Conservation (phyloP, 2,888 invertebrate species). For the Lydus trimaculatus region DNA sequence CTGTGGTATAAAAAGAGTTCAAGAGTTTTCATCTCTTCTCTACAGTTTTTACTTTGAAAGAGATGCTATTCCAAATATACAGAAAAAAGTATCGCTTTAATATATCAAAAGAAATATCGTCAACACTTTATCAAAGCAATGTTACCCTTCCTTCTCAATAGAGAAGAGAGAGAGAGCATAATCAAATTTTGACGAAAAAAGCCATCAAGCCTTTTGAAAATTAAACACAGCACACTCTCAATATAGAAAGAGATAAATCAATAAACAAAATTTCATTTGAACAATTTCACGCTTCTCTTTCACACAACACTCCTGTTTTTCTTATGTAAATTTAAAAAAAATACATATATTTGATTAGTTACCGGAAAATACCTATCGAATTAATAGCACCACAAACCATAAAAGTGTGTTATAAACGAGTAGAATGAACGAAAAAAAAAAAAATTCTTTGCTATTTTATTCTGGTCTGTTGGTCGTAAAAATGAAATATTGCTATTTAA, state of each 20-base stretch:
- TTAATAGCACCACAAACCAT: neutral
- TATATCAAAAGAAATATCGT: conserved; percentile 22
- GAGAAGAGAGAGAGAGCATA: neutral
- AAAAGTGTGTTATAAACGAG: conserved; percentile 10
- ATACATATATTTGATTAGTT: conserved; percentile 7
- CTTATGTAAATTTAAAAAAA: too few species aligned
- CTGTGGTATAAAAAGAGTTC: conserved; percentile 2
- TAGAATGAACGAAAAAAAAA: conserved; percentile 10
- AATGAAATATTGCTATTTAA: conserved; percentile 24
- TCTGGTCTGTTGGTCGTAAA: conserved; percentile 16
- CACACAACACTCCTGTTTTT: neutral
- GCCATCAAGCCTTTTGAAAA: neutral
- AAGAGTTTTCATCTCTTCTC: conserved; percentile 15
- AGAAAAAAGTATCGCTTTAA: conserved; percentile 16
- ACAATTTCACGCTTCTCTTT: neutral
- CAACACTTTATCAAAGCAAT: conserved; percentile 11
- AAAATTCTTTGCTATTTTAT: conserved; percentile 2
- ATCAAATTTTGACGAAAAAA: conserved; percentile 3
- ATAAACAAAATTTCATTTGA: conserved; percentile 2
- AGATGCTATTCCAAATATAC: neutral
- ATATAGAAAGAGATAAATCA: neutral
- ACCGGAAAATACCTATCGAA: neutral
- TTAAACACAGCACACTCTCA: neutral
- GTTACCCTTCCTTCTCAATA: neutral
- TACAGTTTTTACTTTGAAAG: conserved; percentile 12